These are phyloP conservation scores for Ptychodera flava DNA, from an alignment of 35 echinoderm and acorn worm species.

Conservation along the genomic window DNA sequence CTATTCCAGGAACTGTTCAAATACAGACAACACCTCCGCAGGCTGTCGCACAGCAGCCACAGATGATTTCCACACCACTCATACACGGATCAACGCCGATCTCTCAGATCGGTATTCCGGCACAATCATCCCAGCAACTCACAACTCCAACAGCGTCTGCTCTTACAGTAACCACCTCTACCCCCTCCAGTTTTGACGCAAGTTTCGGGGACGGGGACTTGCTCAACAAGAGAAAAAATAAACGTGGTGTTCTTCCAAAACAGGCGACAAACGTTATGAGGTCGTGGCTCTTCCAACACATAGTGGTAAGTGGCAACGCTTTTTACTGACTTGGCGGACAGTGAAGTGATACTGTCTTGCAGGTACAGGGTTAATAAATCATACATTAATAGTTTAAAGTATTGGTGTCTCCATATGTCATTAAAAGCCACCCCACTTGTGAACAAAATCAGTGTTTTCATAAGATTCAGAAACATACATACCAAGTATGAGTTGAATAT, in stretches of 20 bases:
- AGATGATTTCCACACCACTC: slow-evolving; percentile 35
- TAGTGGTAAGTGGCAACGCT: slow-evolving; percentile 99
- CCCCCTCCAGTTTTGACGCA: not conserved
- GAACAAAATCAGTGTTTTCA: too few species aligned
- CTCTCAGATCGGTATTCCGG: slow-evolving; percentile 80
- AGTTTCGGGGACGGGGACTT: slow-evolving; percentile 65
- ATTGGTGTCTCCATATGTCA: too few species aligned
- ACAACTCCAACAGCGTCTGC: slow-evolving; percentile 15
- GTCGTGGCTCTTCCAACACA: slow-evolving; percentile 99
- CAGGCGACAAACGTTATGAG: slow-evolving; percentile 99
- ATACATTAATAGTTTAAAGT: too few species aligned
- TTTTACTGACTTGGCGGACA: too few species aligned
- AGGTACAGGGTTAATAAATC: too few species aligned
- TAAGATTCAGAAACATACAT: too few species aligned
- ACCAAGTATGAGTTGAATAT: too few species aligned
- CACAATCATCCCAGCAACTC: not conserved
- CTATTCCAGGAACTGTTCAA: slow-evolving; percentile 90
- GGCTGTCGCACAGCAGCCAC: slow-evolving; percentile 13
- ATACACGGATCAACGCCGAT: slow-evolving; percentile 96
- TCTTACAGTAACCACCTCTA: slow-evolving; percentile 2
- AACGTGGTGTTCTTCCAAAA: slow-evolving; percentile 92
- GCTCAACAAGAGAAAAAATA: slow-evolving; percentile 94
- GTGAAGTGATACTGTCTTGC: too few species aligned
- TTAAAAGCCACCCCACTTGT: too few species aligned
- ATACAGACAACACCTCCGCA: slow-evolving; percentile 47